A percentile compares a stretch with the other conserved stretches of the same genome.
phyloP scores from a whole-genome alignment of 2,888 invertebrate species.

The Myopa tessellatipennis region DNA sequence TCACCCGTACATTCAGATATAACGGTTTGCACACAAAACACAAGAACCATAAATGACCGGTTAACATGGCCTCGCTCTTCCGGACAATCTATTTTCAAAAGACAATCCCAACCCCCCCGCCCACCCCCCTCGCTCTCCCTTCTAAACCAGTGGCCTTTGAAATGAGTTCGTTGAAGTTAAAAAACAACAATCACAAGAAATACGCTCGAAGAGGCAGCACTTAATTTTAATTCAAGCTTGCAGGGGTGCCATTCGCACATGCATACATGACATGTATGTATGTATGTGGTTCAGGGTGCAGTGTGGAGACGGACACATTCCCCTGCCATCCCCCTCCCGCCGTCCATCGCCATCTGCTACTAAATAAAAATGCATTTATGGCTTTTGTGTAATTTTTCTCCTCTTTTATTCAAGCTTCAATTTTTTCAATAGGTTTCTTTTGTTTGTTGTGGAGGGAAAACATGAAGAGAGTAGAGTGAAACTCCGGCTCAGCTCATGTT shows the following conservation, averaged over 20 bases:
- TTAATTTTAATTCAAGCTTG: conserved; percentile 28
- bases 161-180: too few species aligned
- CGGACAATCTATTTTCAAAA: too few species aligned
- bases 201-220: background rate
- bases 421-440: background rate
- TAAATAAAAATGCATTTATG: conserved; percentile 31
- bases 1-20: too few species aligned
- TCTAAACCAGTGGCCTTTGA: too few species aligned
- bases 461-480: background rate
- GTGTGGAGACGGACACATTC: too few species aligned
- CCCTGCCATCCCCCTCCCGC: background rate
- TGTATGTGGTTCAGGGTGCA: background rate
- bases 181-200: background rate
- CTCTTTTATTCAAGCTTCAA: background rate
- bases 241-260: background rate
- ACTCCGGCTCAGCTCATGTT: background rate
- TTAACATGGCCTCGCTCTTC: too few species aligned
- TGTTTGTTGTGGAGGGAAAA: background rate
- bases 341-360: background rate
- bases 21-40: too few species aligned
- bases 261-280: background rate
- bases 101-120: too few species aligned
- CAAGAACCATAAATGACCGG: too few species aligned
- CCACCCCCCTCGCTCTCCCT: too few species aligned
- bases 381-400: conserved; percentile 28